A percentile compares a stretch with the other conserved stretches of the same genome.
Evolutionary conservation across 92 coral and sea anemone species (phyloP).

Genomic region (Palythoa grandiflora): DNA sequence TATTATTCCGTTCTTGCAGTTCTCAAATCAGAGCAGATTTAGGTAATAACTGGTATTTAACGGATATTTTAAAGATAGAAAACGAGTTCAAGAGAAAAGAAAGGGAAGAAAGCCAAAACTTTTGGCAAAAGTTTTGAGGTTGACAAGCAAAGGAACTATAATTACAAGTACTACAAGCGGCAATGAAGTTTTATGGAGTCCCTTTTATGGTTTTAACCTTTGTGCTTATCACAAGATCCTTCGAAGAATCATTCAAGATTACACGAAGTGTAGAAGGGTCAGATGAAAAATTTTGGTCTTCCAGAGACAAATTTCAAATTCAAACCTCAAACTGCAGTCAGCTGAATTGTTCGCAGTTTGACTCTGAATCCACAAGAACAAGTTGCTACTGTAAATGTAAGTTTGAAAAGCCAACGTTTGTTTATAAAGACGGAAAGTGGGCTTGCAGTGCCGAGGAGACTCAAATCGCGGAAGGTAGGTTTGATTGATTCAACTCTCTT

Average conservation of each 20-base stretch:
- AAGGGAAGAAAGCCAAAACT: no score
- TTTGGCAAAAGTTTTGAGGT: no score
- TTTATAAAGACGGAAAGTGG: slow-evolving; percentile 28
- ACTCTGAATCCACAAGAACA: not conserved
- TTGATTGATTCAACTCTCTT: no score
- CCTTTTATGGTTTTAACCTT: not conserved
- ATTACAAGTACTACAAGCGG: not conserved
- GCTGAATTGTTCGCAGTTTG: not conserved
- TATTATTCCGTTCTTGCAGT: no score
- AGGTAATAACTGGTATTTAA: no score
- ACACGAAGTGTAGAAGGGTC: slow-evolving; percentile 27
- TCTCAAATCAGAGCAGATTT: no score
- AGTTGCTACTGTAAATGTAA: slow-evolving; percentile 14
- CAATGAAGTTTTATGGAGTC: not conserved
- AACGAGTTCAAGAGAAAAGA: no score
- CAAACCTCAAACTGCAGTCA: not conserved
- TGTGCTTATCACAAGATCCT: not conserved
- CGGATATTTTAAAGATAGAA: no score
- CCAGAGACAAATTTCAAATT: slow-evolving; percentile 22
- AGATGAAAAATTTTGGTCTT: not conserved
- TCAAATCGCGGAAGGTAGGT: no score
- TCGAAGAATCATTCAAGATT: not conserved
- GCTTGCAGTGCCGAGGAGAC: not conserved
- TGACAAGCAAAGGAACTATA: not conserved
- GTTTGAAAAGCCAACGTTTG: not conserved